Evolutionary conservation across 2,888 invertebrate genomes (phyloP).

Genomic region (Leucophenga montana): DNA sequence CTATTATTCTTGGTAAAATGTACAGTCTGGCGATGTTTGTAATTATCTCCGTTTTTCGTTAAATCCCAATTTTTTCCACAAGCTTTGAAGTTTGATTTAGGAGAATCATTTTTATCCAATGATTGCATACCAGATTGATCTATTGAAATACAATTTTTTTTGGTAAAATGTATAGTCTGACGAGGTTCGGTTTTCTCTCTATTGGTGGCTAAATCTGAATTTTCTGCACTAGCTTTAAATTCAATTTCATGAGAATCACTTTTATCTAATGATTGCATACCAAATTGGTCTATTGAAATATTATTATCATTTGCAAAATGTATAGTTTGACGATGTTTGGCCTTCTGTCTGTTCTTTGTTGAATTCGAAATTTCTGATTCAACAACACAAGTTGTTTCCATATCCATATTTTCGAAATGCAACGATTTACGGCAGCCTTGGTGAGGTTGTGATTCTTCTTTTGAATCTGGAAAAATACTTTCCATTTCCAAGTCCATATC

Average conservation of each 20-base stretch:
- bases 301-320: background rate
- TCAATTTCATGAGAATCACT: background rate
- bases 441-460: background rate
- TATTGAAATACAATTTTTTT: conserved; percentile 41
- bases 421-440: background rate
- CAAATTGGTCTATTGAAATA: background rate
- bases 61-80: too few species aligned
- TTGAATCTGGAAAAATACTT: background rate
- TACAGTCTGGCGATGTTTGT: too few species aligned
- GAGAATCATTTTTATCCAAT: too few species aligned
- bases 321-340: too few species aligned
- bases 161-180: background rate
- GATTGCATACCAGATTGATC: conserved; percentile 44
- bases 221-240: conserved; percentile 3
- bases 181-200: background rate
- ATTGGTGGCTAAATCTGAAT: background rate
- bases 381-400: background rate
- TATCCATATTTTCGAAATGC: conserved; percentile 11
- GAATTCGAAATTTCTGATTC: background rate
- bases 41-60: too few species aligned
- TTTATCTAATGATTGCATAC: background rate
- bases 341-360: background rate
- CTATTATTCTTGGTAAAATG: background rate
- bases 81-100: too few species aligned
- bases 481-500: background rate